Percentiles rank a stretch among this genome's conserved stretches.
phyloP scores from a whole-genome alignment of 1,140 invertebrate species.

The Stegodyphus mimosarum region DNA sequence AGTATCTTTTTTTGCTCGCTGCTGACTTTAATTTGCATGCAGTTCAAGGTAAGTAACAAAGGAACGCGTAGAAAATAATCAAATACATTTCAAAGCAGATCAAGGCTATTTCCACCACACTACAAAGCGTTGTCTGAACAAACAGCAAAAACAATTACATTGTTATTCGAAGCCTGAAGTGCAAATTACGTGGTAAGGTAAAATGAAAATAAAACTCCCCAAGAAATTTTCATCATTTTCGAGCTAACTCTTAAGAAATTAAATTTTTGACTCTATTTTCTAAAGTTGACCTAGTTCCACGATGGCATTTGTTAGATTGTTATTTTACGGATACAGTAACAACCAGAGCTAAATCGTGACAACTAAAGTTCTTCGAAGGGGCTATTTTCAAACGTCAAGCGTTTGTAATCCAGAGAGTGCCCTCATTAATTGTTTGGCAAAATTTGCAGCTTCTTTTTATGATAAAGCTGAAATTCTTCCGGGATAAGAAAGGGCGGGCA shows the following conservation, averaged over 20 bases:
- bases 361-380: background rate
- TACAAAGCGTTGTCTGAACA: too few species aligned
- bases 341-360: background rate
- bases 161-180: too few species aligned
- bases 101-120: too few species aligned
- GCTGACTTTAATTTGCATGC: too few species aligned
- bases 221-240: background rate
- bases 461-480: background rate
- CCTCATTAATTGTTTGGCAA: background rate
- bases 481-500: background rate
- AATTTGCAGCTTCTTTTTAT: background rate
- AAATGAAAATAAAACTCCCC: too few species aligned
- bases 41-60: too few species aligned
- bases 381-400: background rate
- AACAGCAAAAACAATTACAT: too few species aligned
- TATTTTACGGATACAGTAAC: constrained; percentile 1
- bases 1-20: too few species aligned
- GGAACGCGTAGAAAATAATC: too few species aligned
- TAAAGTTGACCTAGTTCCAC: constrained; percentile 7
- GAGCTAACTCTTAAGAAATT: background rate
- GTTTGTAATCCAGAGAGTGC: background rate
- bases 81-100: too few species aligned
- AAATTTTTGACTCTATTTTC: background rate
- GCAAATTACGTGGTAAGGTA: too few species aligned
- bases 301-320: background rate